Percentiles rank a stretch among this genome's conserved stretches.
Conservation (phyloP, 2,113 vertebrate genomes). For the Noturus placidus region DNA sequence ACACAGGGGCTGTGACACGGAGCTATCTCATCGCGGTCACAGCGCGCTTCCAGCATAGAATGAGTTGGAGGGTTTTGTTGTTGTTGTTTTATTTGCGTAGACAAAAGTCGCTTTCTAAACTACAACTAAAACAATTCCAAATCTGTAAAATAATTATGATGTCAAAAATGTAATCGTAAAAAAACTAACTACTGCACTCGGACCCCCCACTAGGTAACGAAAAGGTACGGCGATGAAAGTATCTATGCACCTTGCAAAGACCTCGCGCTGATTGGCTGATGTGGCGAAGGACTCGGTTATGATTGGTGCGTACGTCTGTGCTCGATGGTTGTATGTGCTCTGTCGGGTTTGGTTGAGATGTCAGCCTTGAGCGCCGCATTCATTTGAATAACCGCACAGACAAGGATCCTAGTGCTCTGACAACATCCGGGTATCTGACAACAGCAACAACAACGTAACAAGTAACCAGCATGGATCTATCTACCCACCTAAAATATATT, state of each 20-base stretch:
- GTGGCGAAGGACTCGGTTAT: constrained; percentile 38
- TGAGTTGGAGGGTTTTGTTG: too few species aligned
- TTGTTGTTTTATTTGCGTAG: too few species aligned
- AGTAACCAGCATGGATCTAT: not conserved
- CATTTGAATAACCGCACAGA: not conserved
- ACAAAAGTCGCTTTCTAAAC: not conserved
- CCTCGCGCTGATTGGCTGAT: constrained; percentile 60
- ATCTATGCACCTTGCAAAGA: constrained; percentile 45
- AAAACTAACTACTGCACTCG: not conserved
- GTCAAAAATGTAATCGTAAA: not conserved
- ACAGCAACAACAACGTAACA: not conserved
- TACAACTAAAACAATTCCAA: not conserved
- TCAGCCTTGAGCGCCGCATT: not conserved
- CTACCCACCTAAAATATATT: not conserved
- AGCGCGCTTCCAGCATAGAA: not conserved
- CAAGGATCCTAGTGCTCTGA: too few species aligned
- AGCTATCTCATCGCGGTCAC: constrained; percentile 30
- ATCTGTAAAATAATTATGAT: not conserved
- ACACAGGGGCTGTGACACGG: constrained; percentile 65
- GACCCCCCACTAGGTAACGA: not conserved
- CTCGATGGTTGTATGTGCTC: not conserved
- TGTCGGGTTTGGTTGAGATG: constrained; percentile 62
- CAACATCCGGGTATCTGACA: not conserved
- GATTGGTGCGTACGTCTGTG: not conserved
- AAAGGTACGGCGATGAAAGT: constrained; percentile 14